Evolutionary conservation across 2,797 vertebrate species (phyloP), one percentile per base, ranked within the genome.

Genomic region (Glossophaga mutica): DNA sequence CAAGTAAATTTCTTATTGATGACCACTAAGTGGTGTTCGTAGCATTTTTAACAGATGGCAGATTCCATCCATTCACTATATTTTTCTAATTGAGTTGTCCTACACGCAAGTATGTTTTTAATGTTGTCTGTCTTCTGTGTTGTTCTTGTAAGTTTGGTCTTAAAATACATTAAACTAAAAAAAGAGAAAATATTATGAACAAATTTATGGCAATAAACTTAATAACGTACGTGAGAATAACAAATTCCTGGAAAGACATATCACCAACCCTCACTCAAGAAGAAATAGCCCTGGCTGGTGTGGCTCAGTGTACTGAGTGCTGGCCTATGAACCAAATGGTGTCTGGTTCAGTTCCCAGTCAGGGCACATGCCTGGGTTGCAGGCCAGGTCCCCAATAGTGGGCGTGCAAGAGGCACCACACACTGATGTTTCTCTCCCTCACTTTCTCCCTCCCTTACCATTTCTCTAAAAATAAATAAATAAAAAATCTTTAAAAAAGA

Each of bases 61-160:
- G 98, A 98, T 98, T 98, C 98, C 98, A 98, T 98, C 98, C 98
- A 98, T 98, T 98, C 98, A 98, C 98, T 98, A 97, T 98, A 98
- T 98, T 98, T 98, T 98, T 99, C 98, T 98, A 98, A 98, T 98
- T 98, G 97, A 98, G 98, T 98, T 98, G 98, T 99, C 98, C 98
- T 98, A 98, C 98, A 98, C 98, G 96, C 98, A 98, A 98, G 98
- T 98, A 98, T 98, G 98, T 98, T 98, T 98, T 98, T 98, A 98
- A 98, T 98, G 98, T 98, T 98, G 98, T 99, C 98, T 98, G 98
- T 98, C 98, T 98, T 98, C 98, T 98, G 98, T 98, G 98, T 98
- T 99, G 98, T 98, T 98, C 98, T 98, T 98, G 98, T 98, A 99
- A 98, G 98, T 99, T 99, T 99, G 98, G 98, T 99, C 99, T 99